Conservation (phyloP, 2,888 invertebrate species). For the Celastrina argiolus region DNA sequence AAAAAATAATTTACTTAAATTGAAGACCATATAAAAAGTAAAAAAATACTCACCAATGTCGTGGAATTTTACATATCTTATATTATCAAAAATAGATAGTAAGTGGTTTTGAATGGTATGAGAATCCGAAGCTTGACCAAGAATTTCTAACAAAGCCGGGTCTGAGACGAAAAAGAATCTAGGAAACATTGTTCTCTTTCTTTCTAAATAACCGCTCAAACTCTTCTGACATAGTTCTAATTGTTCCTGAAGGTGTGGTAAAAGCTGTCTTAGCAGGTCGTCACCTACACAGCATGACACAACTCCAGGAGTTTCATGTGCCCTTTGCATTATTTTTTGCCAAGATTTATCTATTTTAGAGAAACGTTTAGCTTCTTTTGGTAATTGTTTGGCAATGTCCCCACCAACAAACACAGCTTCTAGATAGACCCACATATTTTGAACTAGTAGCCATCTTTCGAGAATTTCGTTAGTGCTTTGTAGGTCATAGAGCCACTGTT, state of each 20-base stretch:
- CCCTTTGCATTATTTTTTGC: constrained; percentile 98
- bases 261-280: constrained; percentile 91
- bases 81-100: constrained; percentile 97
- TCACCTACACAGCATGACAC: constrained; percentile 98
- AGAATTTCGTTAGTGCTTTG: constrained; percentile 97
- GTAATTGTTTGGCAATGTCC: constrained; percentile 98
- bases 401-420: constrained; percentile 99
- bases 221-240: constrained; percentile 98
- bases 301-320: constrained; percentile 97
- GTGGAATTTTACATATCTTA: constrained; percentile 94
- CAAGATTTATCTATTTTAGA: constrained; percentile 98
- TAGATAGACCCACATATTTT: constrained; percentile 98
- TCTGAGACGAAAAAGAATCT: constrained; percentile 96
- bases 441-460: constrained; percentile 96
- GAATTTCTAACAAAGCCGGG: constrained; percentile 92
- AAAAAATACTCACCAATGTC: constrained; percentile 79
- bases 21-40: background rate
- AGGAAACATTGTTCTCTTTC: constrained; percentile 95
- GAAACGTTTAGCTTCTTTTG: constrained; percentile 95
- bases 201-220: constrained; percentile 94
- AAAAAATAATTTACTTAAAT: no score
- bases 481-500: constrained; percentile 95
- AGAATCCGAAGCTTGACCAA: constrained; percentile 95
- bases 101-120: constrained; percentile 97
- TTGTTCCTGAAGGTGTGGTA: constrained; percentile 97